A percentile compares a stretch with the other conserved stretches of the same genome.
Conservation (phyloP, 2,888 invertebrate species). For the Falcaria lacertinaria region DNA sequence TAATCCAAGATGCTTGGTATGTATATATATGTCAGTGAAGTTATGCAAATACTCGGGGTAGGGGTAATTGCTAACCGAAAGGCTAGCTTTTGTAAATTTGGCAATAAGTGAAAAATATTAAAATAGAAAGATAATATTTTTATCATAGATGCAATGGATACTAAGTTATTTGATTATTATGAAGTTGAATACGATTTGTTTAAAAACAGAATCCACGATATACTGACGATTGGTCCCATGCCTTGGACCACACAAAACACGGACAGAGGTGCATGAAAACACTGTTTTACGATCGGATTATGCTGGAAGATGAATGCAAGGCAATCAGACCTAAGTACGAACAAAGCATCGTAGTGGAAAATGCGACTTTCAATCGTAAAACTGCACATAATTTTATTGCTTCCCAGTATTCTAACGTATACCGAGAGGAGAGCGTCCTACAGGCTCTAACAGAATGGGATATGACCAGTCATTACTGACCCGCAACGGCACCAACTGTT, state of each 20-base stretch:
- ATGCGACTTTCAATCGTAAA: conserved; percentile 73
- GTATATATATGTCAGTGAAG: no score
- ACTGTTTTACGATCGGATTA: conserved; percentile 66
- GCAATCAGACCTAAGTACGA: conserved; percentile 64
- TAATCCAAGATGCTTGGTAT: not conserved
- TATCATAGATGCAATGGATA: no score
- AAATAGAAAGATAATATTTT: no score
- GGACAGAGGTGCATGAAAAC: conserved; percentile 48
- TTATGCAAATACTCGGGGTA: no score
- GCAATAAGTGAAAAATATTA: no score
- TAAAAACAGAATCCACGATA: no score
- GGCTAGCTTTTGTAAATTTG: no score
- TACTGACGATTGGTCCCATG: conserved; percentile 7
- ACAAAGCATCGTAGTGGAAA: conserved; percentile 72
- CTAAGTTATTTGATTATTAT: no score
- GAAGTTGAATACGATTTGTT: no score
- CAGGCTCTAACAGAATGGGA: conserved; percentile 33
- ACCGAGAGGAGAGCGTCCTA: conserved; percentile 41
- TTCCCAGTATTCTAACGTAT: conserved; percentile 59
- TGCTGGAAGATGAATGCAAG: conserved; percentile 66
- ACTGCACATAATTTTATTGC: conserved; percentile 64
- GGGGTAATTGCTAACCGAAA: no score
- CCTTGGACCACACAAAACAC: conserved; percentile 25
- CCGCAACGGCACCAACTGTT: conserved; percentile 28
- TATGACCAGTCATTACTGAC: conserved; percentile 41